Conservation (phyloP, 64 coral and sea anemone species). For the Dendronephthya gigantea region DNA sequence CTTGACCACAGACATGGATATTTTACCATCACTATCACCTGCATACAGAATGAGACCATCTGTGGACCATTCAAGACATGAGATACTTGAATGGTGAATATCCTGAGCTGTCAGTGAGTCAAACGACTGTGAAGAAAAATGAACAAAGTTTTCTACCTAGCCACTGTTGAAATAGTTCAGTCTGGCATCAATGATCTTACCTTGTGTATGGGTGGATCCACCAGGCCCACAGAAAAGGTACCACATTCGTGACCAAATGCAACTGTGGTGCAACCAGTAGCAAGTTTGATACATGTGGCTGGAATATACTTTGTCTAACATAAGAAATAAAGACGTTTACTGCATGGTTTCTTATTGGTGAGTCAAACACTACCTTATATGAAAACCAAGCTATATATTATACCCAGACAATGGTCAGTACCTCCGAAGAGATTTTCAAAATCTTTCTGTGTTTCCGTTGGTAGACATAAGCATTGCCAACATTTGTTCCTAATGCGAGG, state of each 20-base stretch:
- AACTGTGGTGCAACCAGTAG: neutral
- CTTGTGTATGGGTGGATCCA: neutral
- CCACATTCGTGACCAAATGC: neutral
- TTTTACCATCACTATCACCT: neutral
- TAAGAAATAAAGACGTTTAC: neutral
- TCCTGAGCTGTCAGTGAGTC: constrained; percentile 2
- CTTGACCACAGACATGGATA: constrained; percentile 8
- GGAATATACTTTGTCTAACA: constrained; percentile 9
- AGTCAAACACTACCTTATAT: no score
- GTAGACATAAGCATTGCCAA: constrained; percentile 1
- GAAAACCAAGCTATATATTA: no score
- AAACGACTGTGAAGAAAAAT: neutral
- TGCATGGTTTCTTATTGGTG: no score
- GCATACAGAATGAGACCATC: constrained; percentile 10
- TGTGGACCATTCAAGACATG: neutral
- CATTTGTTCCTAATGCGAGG: neutral
- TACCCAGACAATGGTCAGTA: no score
- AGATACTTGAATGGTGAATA: neutral
- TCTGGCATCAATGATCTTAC: neutral
- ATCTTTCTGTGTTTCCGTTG: neutral
- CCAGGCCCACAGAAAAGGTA: neutral
- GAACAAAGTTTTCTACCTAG: neutral
- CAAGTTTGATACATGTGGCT: neutral
- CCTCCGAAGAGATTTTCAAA: neutral
- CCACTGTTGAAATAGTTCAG: neutral